Conservation (phyloP, 2,888 invertebrate genomes). For the Thecophora atra region DNA sequence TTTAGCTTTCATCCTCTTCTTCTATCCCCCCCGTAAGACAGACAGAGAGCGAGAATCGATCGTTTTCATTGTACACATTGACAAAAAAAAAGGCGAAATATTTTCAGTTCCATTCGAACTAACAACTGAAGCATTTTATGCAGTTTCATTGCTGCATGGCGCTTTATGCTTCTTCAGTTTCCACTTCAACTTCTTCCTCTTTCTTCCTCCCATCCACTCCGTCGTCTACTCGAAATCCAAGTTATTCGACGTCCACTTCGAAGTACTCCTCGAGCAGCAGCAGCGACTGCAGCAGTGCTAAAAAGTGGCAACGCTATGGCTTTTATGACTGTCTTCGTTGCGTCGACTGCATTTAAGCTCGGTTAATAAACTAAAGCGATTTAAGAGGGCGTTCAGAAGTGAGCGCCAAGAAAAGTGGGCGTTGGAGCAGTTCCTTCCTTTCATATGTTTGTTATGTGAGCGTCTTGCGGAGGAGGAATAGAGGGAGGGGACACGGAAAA, state of each 20-base stretch:
- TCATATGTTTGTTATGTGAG: background rate
- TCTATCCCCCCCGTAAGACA: background rate
- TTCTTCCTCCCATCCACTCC: background rate
- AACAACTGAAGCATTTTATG: no score
- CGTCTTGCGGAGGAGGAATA: background rate
- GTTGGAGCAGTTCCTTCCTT: background rate
- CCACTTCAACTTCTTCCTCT: background rate
- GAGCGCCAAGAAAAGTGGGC: slow-evolving; percentile 9
- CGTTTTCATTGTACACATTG: no score
- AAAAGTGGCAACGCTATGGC: slow-evolving; percentile 13
- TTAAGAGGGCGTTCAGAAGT: slow-evolving; percentile 23
- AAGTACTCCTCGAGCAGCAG: slow-evolving; percentile 9
- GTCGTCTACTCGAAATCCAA: background rate
- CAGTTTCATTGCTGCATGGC: no score
- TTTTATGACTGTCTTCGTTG: slow-evolving; percentile 19
- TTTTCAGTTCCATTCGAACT: no score
- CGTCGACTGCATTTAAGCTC: slow-evolving; percentile 17
- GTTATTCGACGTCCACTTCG: slow-evolving; percentile 12
- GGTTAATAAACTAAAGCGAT: slow-evolving; percentile 27
- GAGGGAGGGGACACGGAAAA: background rate
- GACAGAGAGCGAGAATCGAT: no score
- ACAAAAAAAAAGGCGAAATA: no score
- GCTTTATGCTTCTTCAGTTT: background rate
- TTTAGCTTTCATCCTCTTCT: background rate
- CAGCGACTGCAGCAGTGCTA: background rate